Evolutionary conservation across 1,140 invertebrate species (phyloP), one percentile per base, ranked within the genome.

Genomic region (Ephestia elutella): DNA sequence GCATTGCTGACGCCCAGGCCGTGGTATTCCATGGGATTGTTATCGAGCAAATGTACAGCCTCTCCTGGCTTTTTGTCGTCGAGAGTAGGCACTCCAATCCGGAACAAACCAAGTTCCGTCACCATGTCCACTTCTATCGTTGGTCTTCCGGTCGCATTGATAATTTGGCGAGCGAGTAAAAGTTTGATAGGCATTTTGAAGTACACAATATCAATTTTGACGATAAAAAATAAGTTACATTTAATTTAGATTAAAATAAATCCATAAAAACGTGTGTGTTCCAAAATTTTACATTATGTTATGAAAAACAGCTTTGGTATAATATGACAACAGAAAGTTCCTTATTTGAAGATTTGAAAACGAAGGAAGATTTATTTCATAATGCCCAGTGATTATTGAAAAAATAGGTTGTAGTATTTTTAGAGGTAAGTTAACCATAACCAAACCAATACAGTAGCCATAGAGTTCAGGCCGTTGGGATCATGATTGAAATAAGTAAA

Each of bases 71-170:
- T 98, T 70, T 97, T 99, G 3, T 94, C 96, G 35, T 98, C 98
- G 49, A 97, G 98, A 53, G 96, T 98, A 21, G 98, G 98, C 18
- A 99, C 98, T 55, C 97, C 97, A 65, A 98, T 95, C 59, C 97
- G 92, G 89, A 99, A 99, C 32, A 97, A 82, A 54, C 96, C 97
- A 71, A 93, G 82, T 54, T 94, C 93, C 18, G 93, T 94, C 19
- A 93, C 90, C 81, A 97, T 89, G 86, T 98, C 96, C 49, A 97
- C 98, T 89, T 99, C 98, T 50, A 99, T 95, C 35, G 98, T 99
- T 54, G 98, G 98, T 75, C 99, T 96, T 57, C 98, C 98, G 84
- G 97, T 94, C 56, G 96, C 97, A 89, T 99, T 98, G 86, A 95
- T 99, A 80, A 99, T 98, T 90, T 97, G 96, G 82, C 98, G 94